phyloP scores from a whole-genome alignment of 1,140 invertebrate genomes.

The Rhynchophorus ferrugineus region DNA sequence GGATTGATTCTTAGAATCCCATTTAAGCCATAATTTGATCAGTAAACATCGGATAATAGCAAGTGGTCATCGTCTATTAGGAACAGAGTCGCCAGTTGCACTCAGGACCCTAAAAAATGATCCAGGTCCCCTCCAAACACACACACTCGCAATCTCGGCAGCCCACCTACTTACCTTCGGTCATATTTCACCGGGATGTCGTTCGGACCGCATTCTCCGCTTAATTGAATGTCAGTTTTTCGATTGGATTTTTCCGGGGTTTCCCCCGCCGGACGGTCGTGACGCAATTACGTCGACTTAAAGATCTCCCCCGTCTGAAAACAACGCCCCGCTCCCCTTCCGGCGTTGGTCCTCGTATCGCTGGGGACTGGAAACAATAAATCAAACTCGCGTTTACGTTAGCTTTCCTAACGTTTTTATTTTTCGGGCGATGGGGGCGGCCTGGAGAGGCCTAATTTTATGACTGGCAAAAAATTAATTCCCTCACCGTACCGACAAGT shows the following conservation, averaged over 20 bases:
- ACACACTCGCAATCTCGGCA: no score
- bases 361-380: slow-evolving; percentile 1
- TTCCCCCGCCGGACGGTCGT: slow-evolving; percentile 6
- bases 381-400: slow-evolving; percentile 4
- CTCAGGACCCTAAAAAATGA: no score
- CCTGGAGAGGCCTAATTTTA: no score
- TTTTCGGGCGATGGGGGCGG: background rate
- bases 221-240: slow-evolving; percentile 20
- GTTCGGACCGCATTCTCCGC: slow-evolving; percentile 12
- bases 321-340: background rate
- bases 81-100: no score
- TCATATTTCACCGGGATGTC: slow-evolving; percentile 10
- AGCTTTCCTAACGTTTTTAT: background rate
- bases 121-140: no score
- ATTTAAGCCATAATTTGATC: no score
- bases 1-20: no score
- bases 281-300: slow-evolving; percentile 18
- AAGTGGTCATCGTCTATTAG: no score
- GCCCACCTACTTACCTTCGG: slow-evolving; percentile 4
- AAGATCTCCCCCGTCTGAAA: slow-evolving; percentile 4
- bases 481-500: no score
- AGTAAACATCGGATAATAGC: no score
- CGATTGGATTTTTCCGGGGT: slow-evolving; percentile 14
- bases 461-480: no score
- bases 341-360: background rate